A percentile compares a stretch with the other conserved stretches of the same genome.
These are phyloP conservation scores for Patella depressa DNA, from an alignment of 2,888 invertebrate genomes.

Conservation along the genomic window DNA sequence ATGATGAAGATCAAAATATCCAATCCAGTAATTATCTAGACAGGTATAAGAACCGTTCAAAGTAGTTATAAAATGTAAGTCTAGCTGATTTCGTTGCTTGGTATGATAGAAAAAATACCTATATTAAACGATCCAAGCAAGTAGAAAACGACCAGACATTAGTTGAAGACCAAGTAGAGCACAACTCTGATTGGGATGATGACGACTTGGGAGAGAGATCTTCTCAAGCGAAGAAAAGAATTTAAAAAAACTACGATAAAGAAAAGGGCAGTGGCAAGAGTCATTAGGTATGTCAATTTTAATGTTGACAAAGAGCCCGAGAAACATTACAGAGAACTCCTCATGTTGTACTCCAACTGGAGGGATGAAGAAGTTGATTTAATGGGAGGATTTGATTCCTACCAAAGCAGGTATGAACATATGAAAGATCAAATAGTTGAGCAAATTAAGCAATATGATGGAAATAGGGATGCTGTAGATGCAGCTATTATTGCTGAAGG, in stretches of 20 bases:
- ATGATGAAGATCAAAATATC: constrained; percentile 24
- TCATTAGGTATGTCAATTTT: no score
- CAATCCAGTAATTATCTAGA: constrained; percentile 32
- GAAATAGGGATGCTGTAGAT: constrained; percentile 29
- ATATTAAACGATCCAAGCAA: background rate
- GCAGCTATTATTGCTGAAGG: constrained; percentile 24
- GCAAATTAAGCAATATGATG: constrained; percentile 30
- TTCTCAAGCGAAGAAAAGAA: constrained; percentile 28
- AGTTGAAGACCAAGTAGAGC: no score
- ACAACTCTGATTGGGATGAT: constrained; percentile 22
- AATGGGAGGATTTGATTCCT: background rate
- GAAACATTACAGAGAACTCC: constrained; percentile 52
- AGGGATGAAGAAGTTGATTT: constrained; percentile 47
- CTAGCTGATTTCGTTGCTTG: constrained; percentile 38
- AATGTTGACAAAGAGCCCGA: constrained; percentile 41
- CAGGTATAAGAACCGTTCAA: constrained; percentile 38
- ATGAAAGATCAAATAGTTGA: constrained; percentile 20
- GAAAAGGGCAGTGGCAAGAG: constrained; percentile 8
- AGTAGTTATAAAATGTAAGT: constrained; percentile 22
- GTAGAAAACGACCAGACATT: background rate
- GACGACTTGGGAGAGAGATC: constrained; percentile 13
- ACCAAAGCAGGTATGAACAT: background rate
- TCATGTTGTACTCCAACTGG: constrained; percentile 52
- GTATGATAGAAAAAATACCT: constrained; percentile 19
- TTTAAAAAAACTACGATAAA: constrained; percentile 15